These are phyloP conservation scores for Ciconia maguari DNA, from an alignment of 2,113 vertebrate genomes.

Conservation along the genomic window DNA sequence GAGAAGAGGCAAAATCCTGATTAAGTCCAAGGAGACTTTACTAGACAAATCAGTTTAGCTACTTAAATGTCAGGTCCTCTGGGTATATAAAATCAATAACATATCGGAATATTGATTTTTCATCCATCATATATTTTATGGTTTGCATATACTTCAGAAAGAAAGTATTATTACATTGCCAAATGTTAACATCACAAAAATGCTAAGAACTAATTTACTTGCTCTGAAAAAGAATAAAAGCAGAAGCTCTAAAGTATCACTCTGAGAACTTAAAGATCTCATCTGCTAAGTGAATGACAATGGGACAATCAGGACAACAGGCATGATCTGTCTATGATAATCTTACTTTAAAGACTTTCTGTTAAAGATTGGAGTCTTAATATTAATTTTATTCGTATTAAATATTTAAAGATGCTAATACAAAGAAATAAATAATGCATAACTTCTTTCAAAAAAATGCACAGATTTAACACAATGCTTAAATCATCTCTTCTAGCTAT, in stretches of 20 bases:
- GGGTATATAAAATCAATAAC: neutral
- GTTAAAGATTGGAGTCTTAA: neutral
- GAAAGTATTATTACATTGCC: neutral
- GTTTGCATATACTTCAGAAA: neutral
- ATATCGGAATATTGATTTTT: neutral
- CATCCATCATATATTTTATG: neutral
- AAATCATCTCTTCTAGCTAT: neutral
- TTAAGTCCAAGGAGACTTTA: neutral
- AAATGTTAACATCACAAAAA: neutral
- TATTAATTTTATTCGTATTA: neutral
- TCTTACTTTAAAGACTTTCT: neutral
- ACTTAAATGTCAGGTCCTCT: neutral
- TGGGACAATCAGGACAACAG: neutral
- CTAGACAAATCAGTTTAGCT: neutral
- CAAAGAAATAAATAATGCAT: neutral
- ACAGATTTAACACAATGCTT: neutral
- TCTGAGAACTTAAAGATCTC: neutral
- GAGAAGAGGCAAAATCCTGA: neutral
- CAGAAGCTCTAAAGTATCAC: neutral
- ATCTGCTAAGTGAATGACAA: neutral
- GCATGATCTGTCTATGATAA: neutral
- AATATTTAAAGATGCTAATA: neutral
- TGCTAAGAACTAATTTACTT: neutral
- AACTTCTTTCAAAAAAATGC: neutral
- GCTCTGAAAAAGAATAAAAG: neutral